These are phyloP conservation scores for Sarcophaga peregrina DNA, from an alignment of 1,140 invertebrate species.

Conservation along the genomic window DNA sequence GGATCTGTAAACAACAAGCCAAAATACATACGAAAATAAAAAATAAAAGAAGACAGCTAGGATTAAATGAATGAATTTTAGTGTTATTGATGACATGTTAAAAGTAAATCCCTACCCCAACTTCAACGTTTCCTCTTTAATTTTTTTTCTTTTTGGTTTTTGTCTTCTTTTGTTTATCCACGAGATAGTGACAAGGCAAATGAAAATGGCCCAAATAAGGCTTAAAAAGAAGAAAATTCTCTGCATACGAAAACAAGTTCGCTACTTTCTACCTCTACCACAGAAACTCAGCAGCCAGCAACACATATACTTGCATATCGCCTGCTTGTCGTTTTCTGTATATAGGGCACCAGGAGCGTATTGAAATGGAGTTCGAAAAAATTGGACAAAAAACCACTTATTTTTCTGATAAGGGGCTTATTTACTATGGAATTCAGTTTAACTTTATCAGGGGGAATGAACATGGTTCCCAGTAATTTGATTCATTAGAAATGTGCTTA, in stretches of 20 bases:
- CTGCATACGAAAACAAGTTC: not conserved
- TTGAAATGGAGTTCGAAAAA: no score
- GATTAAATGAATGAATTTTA: slow-evolving; percentile 37
- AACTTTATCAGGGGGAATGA: no score
- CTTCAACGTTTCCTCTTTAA: not conserved
- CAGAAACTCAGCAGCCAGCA: not conserved
- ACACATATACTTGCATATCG: not conserved
- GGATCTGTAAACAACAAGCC: not conserved
- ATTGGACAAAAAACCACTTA: no score
- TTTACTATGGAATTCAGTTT: no score
- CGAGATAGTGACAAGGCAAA: not conserved
- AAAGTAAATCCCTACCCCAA: slow-evolving; percentile 35
- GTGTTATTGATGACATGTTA: slow-evolving; percentile 39
- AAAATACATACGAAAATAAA: not conserved
- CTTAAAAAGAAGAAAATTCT: slow-evolving; percentile 9
- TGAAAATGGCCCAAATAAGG: slow-evolving; percentile 12
- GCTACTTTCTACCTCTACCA: not conserved
- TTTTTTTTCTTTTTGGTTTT: not conserved
- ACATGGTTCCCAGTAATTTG: no score
- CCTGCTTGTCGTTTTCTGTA: not conserved
- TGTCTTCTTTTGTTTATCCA: no score
- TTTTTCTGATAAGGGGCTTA: no score
- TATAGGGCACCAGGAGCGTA: no score
- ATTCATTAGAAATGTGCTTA: no score
- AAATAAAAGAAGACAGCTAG: slow-evolving; percentile 9